Percentiles rank a stretch among this genome's conserved stretches.
phyloP scores from a whole-genome alignment of 2,113 vertebrate genomes.

The Ellobius talpinus region DNA sequence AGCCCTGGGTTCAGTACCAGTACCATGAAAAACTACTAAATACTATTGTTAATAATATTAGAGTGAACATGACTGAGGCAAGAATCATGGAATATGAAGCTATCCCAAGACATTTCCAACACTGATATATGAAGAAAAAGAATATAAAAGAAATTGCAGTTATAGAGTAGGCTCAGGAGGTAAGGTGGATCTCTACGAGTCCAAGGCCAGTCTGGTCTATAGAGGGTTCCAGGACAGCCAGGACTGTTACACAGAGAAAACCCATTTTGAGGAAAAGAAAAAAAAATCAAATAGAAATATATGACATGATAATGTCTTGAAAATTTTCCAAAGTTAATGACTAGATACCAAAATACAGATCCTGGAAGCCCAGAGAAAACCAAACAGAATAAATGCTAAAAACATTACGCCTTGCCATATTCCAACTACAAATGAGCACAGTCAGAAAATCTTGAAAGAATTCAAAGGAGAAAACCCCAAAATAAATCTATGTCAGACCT shows the following conservation, averaged over 20 bases:
- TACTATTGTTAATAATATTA: not conserved
- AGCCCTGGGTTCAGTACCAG: not conserved
- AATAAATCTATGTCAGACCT: not conserved
- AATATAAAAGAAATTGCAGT: not conserved
- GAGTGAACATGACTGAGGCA: not conserved
- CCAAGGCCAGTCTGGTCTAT: too few relatives aligned
- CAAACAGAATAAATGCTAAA: not conserved
- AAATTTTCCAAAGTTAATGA: conserved; percentile 37
- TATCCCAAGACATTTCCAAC: not conserved
- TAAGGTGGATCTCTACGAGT: too few relatives aligned
- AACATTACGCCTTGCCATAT: not conserved
- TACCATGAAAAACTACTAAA: not conserved
- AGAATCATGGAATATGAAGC: not conserved
- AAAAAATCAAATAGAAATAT: not conserved
- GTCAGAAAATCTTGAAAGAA: not conserved
- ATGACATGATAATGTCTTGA: conserved; percentile 13
- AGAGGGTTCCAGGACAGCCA: too few relatives aligned
- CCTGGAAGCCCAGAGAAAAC: not conserved
- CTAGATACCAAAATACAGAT: conserved; percentile 5
- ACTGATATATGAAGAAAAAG: not conserved
- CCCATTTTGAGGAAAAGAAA: too few relatives aligned
- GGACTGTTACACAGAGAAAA: too few relatives aligned
- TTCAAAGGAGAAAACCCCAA: not conserved
- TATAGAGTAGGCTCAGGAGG: not conserved
- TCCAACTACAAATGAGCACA: not conserved